A percentile compares a stretch with the other conserved stretches of the same genome.
Conservation (phyloP, 2,888 invertebrate genomes). For the Apocheima hispidaria region DNA sequence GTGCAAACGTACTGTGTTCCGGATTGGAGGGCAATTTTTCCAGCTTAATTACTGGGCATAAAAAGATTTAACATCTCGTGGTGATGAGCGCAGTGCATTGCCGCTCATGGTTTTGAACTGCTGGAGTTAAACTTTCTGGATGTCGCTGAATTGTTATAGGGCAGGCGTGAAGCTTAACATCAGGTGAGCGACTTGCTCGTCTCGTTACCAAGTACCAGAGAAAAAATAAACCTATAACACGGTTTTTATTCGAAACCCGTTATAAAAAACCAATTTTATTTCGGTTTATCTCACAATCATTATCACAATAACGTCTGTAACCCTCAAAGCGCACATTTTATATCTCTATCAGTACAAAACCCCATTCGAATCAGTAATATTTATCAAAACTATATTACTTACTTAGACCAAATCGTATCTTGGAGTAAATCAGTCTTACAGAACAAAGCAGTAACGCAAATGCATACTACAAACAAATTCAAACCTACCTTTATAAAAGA, state of each 20-base stretch:
- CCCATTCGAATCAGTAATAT: conserved; percentile 16
- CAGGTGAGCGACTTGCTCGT: no score
- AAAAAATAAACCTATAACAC: not conserved
- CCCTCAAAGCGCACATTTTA: conserved; percentile 20
- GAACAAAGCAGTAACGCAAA: conserved; percentile 5
- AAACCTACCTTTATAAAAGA: not conserved
- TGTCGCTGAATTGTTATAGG: no score
- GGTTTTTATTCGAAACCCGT: not conserved
- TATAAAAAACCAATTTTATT: conserved; percentile 7
- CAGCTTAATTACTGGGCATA: no score
- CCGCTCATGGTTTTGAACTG: no score
- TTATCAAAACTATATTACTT: conserved; percentile 30
- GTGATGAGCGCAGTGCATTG: no score
- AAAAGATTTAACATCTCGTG: no score
- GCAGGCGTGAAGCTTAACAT: no score
- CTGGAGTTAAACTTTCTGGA: no score
- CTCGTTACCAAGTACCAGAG: no score
- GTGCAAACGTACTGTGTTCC: no score
- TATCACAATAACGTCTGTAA: conserved; percentile 5
- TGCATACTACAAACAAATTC: not conserved
- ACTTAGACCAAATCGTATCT: conserved; percentile 22
- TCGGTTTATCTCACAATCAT: conserved; percentile 13
- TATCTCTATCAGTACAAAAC: conserved; percentile 16
- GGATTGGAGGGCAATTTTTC: no score
- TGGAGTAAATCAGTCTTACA: conserved; percentile 10